These are phyloP conservation scores for Gila orcuttii DNA, from an alignment of 2,113 vertebrate species.

Conservation along the genomic window DNA sequence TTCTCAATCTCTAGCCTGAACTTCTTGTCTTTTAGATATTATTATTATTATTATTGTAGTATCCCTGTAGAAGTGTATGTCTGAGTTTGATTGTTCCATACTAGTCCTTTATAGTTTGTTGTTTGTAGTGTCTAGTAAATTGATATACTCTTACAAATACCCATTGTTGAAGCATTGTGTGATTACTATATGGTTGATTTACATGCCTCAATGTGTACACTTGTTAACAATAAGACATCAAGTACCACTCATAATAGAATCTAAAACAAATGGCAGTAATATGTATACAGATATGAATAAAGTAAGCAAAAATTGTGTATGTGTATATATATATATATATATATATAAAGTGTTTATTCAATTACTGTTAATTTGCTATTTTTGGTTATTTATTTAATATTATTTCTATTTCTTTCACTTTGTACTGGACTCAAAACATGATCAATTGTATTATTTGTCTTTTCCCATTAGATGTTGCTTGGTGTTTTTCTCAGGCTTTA, in stretches of 20 bases:
- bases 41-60: not conserved
- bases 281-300: not conserved
- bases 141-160: not conserved
- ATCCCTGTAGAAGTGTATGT: not conserved
- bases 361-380: not conserved
- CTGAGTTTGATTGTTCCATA: not conserved
- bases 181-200: not conserved
- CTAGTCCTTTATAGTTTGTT: too few species aligned
- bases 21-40: too few species aligned
- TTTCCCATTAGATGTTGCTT: conserved; percentile 49
- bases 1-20: not conserved
- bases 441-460: conserved; percentile 29
- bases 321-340: too few species aligned
- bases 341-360: not conserved
- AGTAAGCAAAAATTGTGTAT: not conserved
- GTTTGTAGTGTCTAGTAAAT: not conserved
- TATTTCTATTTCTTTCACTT: not conserved
- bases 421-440: conserved; percentile 61
- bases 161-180: not conserved
- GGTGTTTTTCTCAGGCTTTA: conserved; percentile 53
- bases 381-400: not conserved
- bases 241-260: not conserved
- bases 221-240: not conserved
- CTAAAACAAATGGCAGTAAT: not conserved
- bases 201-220: not conserved